These are phyloP conservation scores for Subacronicta megacephala DNA, from an alignment of 2,888 invertebrate species.

Conservation along the genomic window DNA sequence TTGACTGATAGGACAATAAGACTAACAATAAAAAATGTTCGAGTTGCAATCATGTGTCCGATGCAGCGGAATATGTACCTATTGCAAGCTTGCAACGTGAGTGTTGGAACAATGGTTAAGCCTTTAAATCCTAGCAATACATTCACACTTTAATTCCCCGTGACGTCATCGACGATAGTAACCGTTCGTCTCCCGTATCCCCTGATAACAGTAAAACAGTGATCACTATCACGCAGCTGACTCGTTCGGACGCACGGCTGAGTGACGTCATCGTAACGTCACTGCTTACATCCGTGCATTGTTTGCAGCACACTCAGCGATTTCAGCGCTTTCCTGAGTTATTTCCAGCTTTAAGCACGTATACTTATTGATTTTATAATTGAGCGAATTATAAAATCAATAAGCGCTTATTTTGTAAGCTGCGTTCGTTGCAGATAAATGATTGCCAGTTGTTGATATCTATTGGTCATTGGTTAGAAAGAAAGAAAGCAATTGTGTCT, in stretches of 20 bases:
- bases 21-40: neutral
- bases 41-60: neutral
- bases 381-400: slow-evolving; percentile 16
- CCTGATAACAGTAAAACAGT: neutral
- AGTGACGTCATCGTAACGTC: slow-evolving; percentile 12
- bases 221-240: neutral
- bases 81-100: too few relatives aligned
- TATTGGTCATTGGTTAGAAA: too few relatives aligned
- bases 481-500: too few relatives aligned
- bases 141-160: neutral
- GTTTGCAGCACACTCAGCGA: slow-evolving; percentile 29
- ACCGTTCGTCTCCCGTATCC: neutral
- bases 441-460: too few relatives aligned
- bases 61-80: neutral
- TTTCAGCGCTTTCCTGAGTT: slow-evolving; percentile 34
- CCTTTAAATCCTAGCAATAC: neutral
- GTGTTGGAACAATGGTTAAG: neutral
- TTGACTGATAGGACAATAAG: too few relatives aligned
- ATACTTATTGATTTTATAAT: slow-evolving; percentile 29
- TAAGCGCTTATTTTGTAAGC: slow-evolving; percentile 12
- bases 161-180: neutral
- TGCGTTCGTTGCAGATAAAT: too few relatives aligned
- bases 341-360: slow-evolving; percentile 13
- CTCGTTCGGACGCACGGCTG: neutral
- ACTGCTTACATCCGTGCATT: slow-evolving; percentile 28